Percentiles rank a stretch among this genome's conserved stretches.
These are phyloP conservation scores for Scophthalmus maximus DNA, from an alignment of 2,113 vertebrate species.

Conservation along the genomic window DNA sequence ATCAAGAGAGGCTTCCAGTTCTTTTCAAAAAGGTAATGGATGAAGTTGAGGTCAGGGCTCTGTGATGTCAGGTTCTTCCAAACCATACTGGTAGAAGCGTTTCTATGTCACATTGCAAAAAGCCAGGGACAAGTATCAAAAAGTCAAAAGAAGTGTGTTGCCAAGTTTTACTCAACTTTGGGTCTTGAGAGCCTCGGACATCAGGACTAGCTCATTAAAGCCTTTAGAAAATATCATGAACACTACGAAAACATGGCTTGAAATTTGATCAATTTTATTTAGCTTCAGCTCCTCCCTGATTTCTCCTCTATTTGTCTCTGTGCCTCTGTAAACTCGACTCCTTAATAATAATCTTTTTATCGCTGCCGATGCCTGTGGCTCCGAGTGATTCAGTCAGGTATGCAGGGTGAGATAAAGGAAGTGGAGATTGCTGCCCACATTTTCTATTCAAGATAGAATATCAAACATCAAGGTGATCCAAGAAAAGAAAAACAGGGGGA, in stretches of 20 bases:
- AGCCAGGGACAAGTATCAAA: neutral
- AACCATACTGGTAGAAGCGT: neutral
- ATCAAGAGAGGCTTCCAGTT: too few relatives aligned
- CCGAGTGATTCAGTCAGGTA: conserved; percentile 39
- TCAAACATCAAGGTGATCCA: conserved; percentile 23
- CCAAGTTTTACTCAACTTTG: too few relatives aligned
- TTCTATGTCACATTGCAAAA: neutral
- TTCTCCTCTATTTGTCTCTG: neutral
- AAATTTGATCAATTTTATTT: neutral
- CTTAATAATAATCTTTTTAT: conserved; percentile 45
- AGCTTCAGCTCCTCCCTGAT: neutral
- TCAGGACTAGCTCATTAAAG: neutral
- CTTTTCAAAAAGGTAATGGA: neutral
- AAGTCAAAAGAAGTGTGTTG: neutral
- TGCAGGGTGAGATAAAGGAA: conserved; percentile 52
- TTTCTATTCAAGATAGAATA: conserved; percentile 21
- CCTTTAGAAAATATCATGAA: too few relatives aligned
- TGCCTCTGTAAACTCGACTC: conserved; percentile 6
- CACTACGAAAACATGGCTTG: neutral
- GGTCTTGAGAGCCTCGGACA: neutral
- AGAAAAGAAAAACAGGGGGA: neutral
- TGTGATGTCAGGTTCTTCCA: too few relatives aligned
- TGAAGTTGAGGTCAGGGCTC: neutral
- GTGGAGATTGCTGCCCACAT: conserved; percentile 23
- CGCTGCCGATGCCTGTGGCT: conserved; percentile 33